These are phyloP conservation scores for Prosapia bicincta DNA, from an alignment of 2,888 invertebrate species.

Conservation along the genomic window DNA sequence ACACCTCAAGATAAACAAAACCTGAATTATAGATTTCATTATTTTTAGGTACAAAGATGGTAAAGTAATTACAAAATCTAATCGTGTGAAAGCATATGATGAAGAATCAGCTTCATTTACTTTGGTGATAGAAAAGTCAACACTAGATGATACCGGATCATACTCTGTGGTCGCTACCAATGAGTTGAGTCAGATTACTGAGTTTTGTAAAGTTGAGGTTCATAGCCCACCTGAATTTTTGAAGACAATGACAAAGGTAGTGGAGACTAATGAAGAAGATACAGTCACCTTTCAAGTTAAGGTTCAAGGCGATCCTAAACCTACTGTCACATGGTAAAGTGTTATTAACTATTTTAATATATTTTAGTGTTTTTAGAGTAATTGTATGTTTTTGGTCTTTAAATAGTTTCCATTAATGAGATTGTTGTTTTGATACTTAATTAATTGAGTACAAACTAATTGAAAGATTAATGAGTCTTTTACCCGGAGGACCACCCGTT, in stretches of 20 bases:
- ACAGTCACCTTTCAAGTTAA: conserved; percentile 69
- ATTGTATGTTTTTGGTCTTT: no score
- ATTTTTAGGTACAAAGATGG: conserved; percentile 74
- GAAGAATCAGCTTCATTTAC: conserved; percentile 65
- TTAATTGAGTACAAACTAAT: no score
- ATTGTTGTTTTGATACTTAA: no score
- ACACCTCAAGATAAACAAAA: no score
- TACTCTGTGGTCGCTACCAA: conserved; percentile 85
- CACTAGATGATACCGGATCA: conserved; percentile 77
- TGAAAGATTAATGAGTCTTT: no score
- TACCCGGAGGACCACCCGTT: no score
- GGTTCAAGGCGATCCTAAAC: conserved; percentile 77
- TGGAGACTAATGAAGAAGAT: conserved; percentile 70
- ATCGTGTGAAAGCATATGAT: conserved; percentile 65
- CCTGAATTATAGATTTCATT: conserved; percentile 12
- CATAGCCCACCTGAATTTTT: conserved; percentile 73
- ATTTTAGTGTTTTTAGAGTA: no score
- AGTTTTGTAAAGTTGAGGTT: conserved; percentile 85
- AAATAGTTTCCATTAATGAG: no score
- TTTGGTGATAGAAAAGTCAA: conserved; percentile 66
- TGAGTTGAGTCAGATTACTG: conserved; percentile 85
- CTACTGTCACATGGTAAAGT: conserved; percentile 75
- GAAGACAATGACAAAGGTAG: conserved; percentile 63
- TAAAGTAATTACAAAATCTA: conserved; percentile 64
- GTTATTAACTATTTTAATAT: not conserved